Evolutionary conservation across 1,140 invertebrate genomes (phyloP).

Genomic region (Maconellicoccus hirsutus): DNA sequence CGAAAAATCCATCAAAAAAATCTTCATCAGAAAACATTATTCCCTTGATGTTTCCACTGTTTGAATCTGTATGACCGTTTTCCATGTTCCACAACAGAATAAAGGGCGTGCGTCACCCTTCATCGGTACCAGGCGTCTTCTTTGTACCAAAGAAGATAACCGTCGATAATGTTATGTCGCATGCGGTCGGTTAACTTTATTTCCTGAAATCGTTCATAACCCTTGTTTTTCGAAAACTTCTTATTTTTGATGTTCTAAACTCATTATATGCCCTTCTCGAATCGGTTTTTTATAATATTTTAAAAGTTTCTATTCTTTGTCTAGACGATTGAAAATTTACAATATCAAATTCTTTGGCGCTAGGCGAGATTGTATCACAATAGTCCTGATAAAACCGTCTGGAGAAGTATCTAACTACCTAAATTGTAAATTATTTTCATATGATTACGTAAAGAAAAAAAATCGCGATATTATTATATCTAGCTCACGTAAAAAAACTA

Average conservation of each 20-base stretch:
- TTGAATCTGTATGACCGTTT: background rate
- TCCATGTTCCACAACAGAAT: background rate
- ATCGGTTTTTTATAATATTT: background rate
- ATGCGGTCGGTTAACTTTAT: conserved; percentile 15
- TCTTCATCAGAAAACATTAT: background rate
- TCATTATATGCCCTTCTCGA: background rate
- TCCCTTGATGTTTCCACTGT: background rate
- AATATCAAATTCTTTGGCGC: too few species aligned
- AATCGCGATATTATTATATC: too few species aligned
- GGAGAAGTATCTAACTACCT: too few species aligned
- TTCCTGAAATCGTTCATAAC: conserved; percentile 16
- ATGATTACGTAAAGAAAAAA: too few species aligned
- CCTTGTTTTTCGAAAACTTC: background rate
- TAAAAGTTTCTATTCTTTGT: background rate
- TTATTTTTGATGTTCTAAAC: background rate
- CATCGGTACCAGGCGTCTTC: conserved; percentile 12
- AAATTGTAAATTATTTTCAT: too few species aligned
- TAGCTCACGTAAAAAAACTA: too few species aligned
- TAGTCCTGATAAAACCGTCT: too few species aligned
- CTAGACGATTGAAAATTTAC: too few species aligned
- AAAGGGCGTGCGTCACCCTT: conserved; percentile 17
- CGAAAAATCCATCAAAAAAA: background rate
- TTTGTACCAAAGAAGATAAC: conserved; percentile 14
- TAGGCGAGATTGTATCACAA: too few species aligned
- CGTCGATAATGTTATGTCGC: conserved; percentile 19